Evolutionary conservation across 2,113 vertebrate species (phyloP).

Genomic region (Capreolus pygargus): DNA sequence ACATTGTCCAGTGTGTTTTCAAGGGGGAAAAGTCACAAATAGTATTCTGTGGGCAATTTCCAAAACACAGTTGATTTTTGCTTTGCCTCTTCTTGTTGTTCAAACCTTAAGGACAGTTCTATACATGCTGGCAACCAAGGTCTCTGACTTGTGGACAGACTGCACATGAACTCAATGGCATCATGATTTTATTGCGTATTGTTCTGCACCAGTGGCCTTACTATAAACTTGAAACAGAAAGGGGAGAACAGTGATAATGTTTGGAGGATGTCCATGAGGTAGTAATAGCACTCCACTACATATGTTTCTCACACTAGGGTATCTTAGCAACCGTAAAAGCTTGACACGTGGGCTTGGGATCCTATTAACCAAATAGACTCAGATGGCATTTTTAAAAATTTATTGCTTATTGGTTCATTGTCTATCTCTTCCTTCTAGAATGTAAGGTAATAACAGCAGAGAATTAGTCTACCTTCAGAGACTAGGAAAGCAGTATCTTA

Average conservation of each 20-base stretch:
- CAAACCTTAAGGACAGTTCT: background rate
- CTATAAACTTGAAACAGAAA: background rate
- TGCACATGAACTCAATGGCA: background rate
- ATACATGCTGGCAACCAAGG: background rate
- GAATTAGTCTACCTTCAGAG: background rate
- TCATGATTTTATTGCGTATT: background rate
- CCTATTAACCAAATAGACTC: background rate
- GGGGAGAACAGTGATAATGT: background rate
- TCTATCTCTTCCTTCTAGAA: background rate
- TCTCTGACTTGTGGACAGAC: background rate
- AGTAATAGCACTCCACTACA: no score
- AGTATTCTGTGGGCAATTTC: background rate
- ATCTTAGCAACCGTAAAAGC: background rate
- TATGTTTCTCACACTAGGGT: background rate
- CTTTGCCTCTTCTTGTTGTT: background rate
- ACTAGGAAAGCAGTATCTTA: background rate
- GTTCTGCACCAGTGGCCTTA: background rate
- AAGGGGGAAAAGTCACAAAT: background rate
- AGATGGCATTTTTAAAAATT: background rate
- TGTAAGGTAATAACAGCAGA: background rate
- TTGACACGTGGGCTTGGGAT: rapidly evolving
- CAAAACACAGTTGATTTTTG: background rate
- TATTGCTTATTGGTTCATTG: background rate
- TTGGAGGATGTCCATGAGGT: background rate
- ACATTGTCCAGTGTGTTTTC: background rate